Evolutionary conservation across 2,888 invertebrate species (phyloP).

Genomic region (Standfussiana lucernea): DNA sequence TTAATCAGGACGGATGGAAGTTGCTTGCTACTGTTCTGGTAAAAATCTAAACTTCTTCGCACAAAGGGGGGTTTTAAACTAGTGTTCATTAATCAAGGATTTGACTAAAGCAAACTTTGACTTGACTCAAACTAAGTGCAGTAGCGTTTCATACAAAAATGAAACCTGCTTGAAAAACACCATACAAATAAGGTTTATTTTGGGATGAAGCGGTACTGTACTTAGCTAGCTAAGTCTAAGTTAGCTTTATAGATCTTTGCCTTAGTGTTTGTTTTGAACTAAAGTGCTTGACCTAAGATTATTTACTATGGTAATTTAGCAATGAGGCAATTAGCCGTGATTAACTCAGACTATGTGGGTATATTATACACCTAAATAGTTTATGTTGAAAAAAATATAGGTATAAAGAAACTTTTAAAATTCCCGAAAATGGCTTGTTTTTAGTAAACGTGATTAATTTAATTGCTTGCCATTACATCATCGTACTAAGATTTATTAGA

Average conservation of each 20-base stretch:
- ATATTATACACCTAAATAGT: background rate
- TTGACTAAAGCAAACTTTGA: background rate
- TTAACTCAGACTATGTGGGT: background rate
- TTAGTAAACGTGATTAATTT: constrained; percentile 6
- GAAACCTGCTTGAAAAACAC: background rate
- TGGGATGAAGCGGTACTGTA: background rate
- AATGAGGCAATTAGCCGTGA: background rate
- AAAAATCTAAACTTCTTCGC: background rate
- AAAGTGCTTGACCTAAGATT: background rate
- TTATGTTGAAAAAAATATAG: background rate
- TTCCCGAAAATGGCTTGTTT: constrained; percentile 3
- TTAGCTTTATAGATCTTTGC: background rate
- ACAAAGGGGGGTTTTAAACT: background rate
- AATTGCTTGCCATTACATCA: constrained; percentile 46
- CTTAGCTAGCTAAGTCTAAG: background rate
- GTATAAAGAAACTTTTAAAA: background rate
- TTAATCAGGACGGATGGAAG: background rate
- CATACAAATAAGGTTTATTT: background rate
- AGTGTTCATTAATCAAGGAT: background rate
- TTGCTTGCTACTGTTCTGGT: background rate
- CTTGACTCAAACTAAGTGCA: background rate
- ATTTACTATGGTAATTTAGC: constrained; percentile 14
- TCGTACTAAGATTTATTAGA: constrained; percentile 5
- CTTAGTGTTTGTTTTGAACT: background rate
- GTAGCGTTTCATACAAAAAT: background rate